Percentiles rank a stretch among this genome's conserved stretches.
Evolutionary conservation across 2,113 vertebrate species (phyloP).

Genomic region (Sterrhoptilus dennistouni): DNA sequence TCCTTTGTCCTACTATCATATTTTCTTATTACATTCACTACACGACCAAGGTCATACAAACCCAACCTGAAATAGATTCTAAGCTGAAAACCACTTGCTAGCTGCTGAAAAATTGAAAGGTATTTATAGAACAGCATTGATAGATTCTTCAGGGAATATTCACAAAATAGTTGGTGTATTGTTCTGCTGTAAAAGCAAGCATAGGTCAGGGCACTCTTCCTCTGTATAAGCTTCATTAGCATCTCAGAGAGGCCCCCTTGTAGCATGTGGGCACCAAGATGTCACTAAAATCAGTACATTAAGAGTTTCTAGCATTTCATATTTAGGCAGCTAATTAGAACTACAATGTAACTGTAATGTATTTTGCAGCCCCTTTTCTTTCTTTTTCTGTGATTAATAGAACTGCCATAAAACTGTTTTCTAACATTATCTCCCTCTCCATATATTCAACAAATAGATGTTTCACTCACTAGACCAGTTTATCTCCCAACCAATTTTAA

Average conservation of each 20-base stretch:
- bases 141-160: constrained; percentile 52
- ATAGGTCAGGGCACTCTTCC: constrained; percentile 40
- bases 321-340: not conserved
- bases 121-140: not conserved
- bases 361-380: not conserved
- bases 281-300: not conserved
- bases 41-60: not conserved
- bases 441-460: not conserved
- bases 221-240: constrained; percentile 31
- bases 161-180: constrained; percentile 69
- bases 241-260: constrained; percentile 44
- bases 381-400: not conserved
- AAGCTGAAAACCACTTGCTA: not conserved
- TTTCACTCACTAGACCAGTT: constrained; percentile 49
- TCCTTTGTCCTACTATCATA: not conserved
- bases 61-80: not conserved
- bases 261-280: constrained; percentile 62
- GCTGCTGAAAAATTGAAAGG: not conserved
- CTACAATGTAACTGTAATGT: not conserved
- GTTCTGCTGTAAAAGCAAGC: constrained; percentile 64
- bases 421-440: not conserved
- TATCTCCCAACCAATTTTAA: not conserved
- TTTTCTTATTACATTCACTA: not conserved
- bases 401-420: not conserved
- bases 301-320: not conserved